Percentiles rank a stretch among this genome's conserved stretches.
Evolutionary conservation across 2,888 invertebrate species (phyloP).

Genomic region (Yponomeuta evonymella): DNA sequence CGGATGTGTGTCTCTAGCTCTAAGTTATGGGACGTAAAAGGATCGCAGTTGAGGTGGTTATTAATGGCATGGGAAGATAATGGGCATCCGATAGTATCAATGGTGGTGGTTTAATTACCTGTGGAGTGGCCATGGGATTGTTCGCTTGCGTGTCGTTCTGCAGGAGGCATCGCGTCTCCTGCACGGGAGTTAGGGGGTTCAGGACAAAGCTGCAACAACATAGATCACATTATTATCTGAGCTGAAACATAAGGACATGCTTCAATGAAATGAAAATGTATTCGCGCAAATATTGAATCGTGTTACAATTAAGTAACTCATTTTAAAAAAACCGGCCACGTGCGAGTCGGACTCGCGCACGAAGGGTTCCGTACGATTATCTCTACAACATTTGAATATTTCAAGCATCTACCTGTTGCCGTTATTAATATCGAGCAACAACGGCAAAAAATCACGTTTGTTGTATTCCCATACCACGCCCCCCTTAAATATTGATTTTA

Average conservation of each 20-base stretch:
- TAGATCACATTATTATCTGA: constrained; percentile 11
- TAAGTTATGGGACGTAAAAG: neutral
- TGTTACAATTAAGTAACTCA: too few species aligned
- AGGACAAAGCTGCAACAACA: constrained; percentile 87
- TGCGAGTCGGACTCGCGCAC: too few species aligned
- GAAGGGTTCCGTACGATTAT: too few species aligned
- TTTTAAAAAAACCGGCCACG: too few species aligned
- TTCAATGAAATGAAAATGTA: too few species aligned
- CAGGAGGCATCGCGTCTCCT: constrained; percentile 92
- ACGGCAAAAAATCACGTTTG: too few species aligned
- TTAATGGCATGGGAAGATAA: neutral
- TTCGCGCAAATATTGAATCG: too few species aligned
- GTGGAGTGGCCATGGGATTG: constrained; percentile 89
- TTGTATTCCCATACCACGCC: too few species aligned
- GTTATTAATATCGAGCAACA: too few species aligned
- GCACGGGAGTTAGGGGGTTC: constrained; percentile 93
- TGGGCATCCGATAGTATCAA: neutral
- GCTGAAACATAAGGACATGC: neutral
- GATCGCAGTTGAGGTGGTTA: neutral
- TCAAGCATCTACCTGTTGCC: too few species aligned
- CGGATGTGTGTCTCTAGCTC: neutral
- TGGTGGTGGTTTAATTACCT: constrained; percentile 46
- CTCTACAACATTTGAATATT: too few species aligned
- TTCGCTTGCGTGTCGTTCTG: constrained; percentile 95
- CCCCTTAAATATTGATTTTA: too few species aligned